phyloP scores from a whole-genome alignment of 1,140 invertebrate genomes.

The Psilanteris sp. region DNA sequence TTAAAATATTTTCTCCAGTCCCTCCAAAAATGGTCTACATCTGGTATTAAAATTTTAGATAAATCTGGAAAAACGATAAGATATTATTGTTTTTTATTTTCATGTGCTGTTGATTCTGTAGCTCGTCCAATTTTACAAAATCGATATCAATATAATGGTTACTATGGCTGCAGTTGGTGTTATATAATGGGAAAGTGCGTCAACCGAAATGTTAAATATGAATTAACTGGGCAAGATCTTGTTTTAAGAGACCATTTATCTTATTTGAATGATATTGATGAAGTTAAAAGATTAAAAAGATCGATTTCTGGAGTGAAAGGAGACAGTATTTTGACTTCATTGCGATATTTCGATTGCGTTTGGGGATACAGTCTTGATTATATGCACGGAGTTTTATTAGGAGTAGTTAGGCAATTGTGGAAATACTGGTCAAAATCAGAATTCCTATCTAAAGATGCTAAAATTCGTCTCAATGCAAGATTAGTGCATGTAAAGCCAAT shows the following conservation, averaged over 20 bases:
- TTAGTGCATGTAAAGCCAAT: conserved; percentile 1
- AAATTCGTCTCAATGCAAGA: conserved; percentile 2
- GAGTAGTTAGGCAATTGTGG: conserved; percentile 28
- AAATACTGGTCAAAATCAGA: not conserved
- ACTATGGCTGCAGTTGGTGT: conserved; percentile 59
- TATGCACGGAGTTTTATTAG: conserved; percentile 12
- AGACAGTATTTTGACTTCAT: not conserved
- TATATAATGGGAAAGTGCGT: conserved; percentile 25
- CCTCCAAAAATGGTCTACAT: too few relatives aligned
- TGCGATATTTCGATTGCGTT: conserved; percentile 18
- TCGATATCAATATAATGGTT: conserved; percentile 54
- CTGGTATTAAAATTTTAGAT: conserved; percentile 26
- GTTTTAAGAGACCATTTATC: not conserved
- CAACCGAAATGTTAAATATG: not conserved
- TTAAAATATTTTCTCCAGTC: too few relatives aligned
- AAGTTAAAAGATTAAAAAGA: conserved; percentile 3
- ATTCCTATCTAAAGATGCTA: not conserved
- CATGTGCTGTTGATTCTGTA: conserved; percentile 39
- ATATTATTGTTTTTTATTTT: conserved; percentile 20
- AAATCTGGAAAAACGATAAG: conserved; percentile 26
- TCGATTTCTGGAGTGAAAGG: conserved; percentile 20
- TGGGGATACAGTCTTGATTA: too few relatives aligned
- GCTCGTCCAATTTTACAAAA: conserved; percentile 54
- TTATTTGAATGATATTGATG: not conserved
- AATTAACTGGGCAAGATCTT: not conserved